phyloP scores from a whole-genome alignment of 2,888 invertebrate species.

The Brassicogethes aeneus region DNA sequence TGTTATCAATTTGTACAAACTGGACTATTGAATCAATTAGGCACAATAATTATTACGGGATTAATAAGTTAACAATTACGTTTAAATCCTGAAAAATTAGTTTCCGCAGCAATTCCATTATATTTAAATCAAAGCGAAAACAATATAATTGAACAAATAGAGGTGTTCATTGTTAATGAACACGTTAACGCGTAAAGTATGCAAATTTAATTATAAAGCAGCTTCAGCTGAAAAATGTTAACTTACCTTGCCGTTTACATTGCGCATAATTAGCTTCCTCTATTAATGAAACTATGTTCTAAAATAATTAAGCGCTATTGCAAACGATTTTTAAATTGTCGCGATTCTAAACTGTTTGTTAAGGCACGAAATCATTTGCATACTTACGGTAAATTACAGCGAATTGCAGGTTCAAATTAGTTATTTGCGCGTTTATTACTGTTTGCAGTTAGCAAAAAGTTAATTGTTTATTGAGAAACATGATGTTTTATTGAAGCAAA shows the following conservation, averaged over 20 bases:
- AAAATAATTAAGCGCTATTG: slow-evolving; percentile 2
- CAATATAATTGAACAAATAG: not conserved
- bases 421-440: not conserved
- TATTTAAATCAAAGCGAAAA: too few species aligned
- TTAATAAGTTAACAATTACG: too few species aligned
- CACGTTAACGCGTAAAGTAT: slow-evolving; percentile 1
- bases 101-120: too few species aligned
- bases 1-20: too few species aligned
- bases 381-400: not conserved
- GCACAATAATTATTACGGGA: too few species aligned
- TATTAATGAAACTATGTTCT: slow-evolving; percentile 3
- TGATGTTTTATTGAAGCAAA: too few species aligned
- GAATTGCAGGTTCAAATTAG: not conserved
- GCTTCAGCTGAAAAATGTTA: not conserved
- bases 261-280: not conserved
- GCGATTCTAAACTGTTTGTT: not conserved
- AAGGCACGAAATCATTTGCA: not conserved
- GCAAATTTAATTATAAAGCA: slow-evolving; percentile 1
- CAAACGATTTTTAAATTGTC: not conserved
- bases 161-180: not conserved
- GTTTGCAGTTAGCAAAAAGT: too few species aligned
- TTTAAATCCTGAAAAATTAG: too few species aligned
- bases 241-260: not conserved
- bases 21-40: too few species aligned
- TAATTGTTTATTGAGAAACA: too few species aligned